Conservation (phyloP, 1,140 invertebrate species). For the Drosophila trapezifrons region DNA sequence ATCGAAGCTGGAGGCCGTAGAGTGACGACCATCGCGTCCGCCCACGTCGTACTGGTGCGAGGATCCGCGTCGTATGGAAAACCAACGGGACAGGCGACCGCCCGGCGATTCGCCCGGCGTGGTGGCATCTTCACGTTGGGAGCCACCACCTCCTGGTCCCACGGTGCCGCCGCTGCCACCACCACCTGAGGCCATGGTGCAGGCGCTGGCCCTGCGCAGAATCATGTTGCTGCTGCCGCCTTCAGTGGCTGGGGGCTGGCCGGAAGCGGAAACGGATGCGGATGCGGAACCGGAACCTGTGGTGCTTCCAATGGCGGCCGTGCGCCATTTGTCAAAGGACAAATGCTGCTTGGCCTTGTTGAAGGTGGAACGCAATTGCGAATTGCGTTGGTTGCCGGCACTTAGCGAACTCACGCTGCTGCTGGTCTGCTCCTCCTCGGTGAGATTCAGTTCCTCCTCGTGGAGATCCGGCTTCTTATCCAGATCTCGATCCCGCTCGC, state of each 20-base stretch:
- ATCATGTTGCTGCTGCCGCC: conserved; percentile 60
- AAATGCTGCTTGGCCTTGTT: conserved; percentile 84
- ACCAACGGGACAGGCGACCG: conserved; percentile 91
- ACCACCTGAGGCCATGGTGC: conserved; percentile 79
- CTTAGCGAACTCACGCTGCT: conserved; percentile 81
- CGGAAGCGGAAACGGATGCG: conserved; percentile 20
- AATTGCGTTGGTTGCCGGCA: conserved; percentile 80
- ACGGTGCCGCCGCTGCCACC: neutral
- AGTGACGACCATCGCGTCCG: conserved; percentile 77
- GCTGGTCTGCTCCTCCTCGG: conserved; percentile 77
- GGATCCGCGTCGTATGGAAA: conserved; percentile 91
- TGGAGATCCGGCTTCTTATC: conserved; percentile 13
- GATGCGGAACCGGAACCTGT: conserved; percentile 70
- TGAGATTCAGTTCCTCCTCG: conserved; percentile 62
- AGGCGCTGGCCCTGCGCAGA: conserved; percentile 73
- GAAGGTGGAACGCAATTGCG: conserved; percentile 83
- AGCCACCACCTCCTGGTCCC: conserved; percentile 71
- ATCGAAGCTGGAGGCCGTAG: conserved; percentile 75
- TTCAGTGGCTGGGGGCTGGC: conserved; percentile 58
- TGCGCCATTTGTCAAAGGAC: conserved; percentile 84
- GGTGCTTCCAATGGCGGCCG: conserved; percentile 62
- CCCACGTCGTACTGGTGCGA: conserved; percentile 91
- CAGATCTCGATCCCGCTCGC: conserved; percentile 25
- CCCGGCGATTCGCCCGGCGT: conserved; percentile 87
- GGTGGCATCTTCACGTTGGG: conserved; percentile 71